Evolutionary conservation across 2,797 vertebrate genomes (phyloP).

Genomic region (Pseudochaenichthys georgianus): DNA sequence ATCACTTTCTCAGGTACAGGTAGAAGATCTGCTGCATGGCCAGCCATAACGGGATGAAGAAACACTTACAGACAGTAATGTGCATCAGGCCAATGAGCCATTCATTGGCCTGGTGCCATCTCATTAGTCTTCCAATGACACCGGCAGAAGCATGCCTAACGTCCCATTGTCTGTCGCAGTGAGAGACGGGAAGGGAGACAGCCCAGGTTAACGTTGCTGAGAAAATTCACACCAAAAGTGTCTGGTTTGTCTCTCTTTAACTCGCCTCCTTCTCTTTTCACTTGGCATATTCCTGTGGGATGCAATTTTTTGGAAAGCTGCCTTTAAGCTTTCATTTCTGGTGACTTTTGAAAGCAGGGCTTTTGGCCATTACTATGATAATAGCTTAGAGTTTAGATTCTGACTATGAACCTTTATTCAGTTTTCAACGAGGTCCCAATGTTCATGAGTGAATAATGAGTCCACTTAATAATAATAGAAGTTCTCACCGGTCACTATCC

Average conservation of each 20-base stretch:
- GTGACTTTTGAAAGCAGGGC: conserved; percentile 64
- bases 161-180: conserved; percentile 69
- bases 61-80: conserved; percentile 80
- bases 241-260: conserved; percentile 28
- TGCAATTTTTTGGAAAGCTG: conserved; percentile 56
- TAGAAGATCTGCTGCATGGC: conserved; percentile 74
- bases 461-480: conserved; percentile 52
- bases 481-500: conserved; percentile 45
- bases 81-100: conserved; percentile 82
- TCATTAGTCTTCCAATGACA: conserved; percentile 82
- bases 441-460: conserved; percentile 53
- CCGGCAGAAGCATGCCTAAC: conserved; percentile 66
- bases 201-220: conserved; percentile 48
- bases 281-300: conserved; percentile 56
- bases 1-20: conserved; percentile 70
- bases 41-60: conserved; percentile 67
- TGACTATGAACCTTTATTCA: conserved; percentile 65
- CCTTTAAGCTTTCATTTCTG: conserved; percentile 62
- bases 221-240: conserved; percentile 42
- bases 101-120: conserved; percentile 76
- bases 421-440: conserved; percentile 69
- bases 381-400: conserved; percentile 67
- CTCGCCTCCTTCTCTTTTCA: conserved; percentile 39
- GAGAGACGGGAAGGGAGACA: conserved; percentile 51
- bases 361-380: conserved; percentile 69